Evolutionary conservation across 1,140 invertebrate species (phyloP).

Genomic region (Drosophila cardini): DNA sequence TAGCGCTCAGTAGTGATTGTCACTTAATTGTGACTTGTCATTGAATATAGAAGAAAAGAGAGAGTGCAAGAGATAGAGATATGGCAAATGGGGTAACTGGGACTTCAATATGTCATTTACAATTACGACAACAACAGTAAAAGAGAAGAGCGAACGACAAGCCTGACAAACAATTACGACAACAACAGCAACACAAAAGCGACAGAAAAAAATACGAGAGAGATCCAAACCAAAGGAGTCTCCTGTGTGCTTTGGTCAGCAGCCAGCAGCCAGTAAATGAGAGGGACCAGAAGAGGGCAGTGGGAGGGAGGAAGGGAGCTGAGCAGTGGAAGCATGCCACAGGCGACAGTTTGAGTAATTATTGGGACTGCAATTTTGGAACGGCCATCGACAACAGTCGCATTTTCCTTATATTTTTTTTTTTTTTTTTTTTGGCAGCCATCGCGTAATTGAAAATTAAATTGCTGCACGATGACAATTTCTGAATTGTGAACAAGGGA

Average conservation of each 20-base stretch:
- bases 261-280: conserved; percentile 13
- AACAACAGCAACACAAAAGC: conserved; percentile 36
- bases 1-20: conserved; percentile 54
- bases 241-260: conserved; percentile 45
- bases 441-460: conserved; percentile 80
- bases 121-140: conserved; percentile 62
- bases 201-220: neutral
- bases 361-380: conserved; percentile 72
- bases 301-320: neutral
- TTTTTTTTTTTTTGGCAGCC: conserved; percentile 54
- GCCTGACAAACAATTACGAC: conserved; percentile 79
- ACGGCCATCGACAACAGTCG: conserved; percentile 44
- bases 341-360: conserved; percentile 83
- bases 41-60: conserved; percentile 6
- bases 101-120: conserved; percentile 71
- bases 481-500: neutral
- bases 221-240: conserved; percentile 48
- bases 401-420: conserved; percentile 6
- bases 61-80: neutral
- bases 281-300: no score
- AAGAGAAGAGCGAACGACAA: conserved; percentile 50
- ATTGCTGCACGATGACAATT: conserved; percentile 60
- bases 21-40: conserved; percentile 66
- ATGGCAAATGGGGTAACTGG: conserved; percentile 37
- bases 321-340: conserved; percentile 36